phyloP scores from a whole-genome alignment of 1,140 invertebrate species.

The Batillaria attramentaria region DNA sequence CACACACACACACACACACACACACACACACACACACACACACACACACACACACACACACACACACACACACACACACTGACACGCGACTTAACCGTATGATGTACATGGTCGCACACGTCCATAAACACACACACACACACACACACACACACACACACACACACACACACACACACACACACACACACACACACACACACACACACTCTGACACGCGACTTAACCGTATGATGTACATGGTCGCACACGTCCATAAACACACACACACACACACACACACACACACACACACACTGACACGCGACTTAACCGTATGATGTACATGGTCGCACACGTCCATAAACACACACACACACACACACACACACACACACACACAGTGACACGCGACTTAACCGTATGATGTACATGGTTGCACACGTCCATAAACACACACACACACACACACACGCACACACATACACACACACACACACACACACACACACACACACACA shows the following conservation, averaged over 20 bases:
- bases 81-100: background rate
- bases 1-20: too few relatives aligned
- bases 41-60: too few relatives aligned
- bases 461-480: background rate
- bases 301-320: background rate
- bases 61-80: background rate
- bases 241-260: background rate
- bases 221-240: too few relatives aligned
- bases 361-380: constrained; percentile 10
- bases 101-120: background rate
- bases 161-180: constrained; percentile 16
- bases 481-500: constrained; percentile 7
- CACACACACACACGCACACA: constrained; percentile 1
- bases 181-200: too few relatives aligned
- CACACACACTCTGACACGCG: constrained; percentile 3
- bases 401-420: background rate
- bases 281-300: background rate
- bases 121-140: background rate
- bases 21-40: too few relatives aligned
- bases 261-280: constrained; percentile 1
- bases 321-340: background rate
- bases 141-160: constrained; percentile 10
- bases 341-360: background rate
- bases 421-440: background rate
- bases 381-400: background rate